A percentile compares a stretch with the other conserved stretches of the same genome.
These are phyloP conservation scores for Stegostoma tigrinum DNA, from an alignment of 2,113 vertebrate species.

Conservation along the genomic window DNA sequence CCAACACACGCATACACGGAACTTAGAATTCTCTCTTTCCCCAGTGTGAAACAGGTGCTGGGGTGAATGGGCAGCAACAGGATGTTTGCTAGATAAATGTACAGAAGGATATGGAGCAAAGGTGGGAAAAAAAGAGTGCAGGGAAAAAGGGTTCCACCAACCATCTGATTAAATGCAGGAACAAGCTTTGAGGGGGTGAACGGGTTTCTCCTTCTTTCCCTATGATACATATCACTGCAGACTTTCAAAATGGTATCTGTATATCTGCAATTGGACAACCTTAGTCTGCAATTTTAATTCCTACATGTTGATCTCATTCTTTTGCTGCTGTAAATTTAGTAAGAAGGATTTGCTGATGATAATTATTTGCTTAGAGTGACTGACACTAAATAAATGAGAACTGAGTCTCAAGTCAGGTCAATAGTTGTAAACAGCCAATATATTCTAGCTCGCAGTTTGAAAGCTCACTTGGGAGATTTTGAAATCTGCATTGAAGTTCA, in stretches of 20 bases:
- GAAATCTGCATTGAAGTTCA: background rate
- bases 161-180: background rate
- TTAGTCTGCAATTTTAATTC: background rate
- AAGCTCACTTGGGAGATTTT: background rate
- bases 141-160: background rate
- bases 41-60: no score
- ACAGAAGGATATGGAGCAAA: background rate
- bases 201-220: background rate
- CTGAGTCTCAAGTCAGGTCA: background rate
- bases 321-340: background rate
- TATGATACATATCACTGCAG: background rate
- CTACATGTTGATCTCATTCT: background rate
- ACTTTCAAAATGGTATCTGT: background rate
- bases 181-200: background rate
- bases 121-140: background rate
- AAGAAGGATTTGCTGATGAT: background rate
- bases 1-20: background rate
- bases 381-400: background rate
- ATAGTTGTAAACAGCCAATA: background rate
- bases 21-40: background rate
- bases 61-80: background rate
- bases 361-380: background rate
- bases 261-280: background rate
- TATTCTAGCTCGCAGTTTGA: background rate
- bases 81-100: background rate